Base-by-base conservation (phyloP, 2,113 vertebrate species). In the Salvelinus alpinus region DNA sequence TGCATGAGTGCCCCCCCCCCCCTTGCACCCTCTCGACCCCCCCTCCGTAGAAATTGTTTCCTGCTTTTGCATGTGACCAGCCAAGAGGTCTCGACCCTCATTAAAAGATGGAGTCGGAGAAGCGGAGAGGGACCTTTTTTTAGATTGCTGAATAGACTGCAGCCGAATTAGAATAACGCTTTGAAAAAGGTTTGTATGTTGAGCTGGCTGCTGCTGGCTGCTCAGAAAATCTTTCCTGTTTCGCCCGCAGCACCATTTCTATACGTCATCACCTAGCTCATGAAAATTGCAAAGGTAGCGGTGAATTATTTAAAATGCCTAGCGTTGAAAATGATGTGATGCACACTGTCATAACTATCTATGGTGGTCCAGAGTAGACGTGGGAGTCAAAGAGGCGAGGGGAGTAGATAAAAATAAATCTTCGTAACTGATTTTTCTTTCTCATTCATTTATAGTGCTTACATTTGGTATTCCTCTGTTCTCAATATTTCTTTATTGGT, bases 261-360 rank as follows among this genome's bases (percentile, higher is more conserved):
- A 88, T 92, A 84, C 88, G 88, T 92, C 91, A 92, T 92, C 88
- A 92, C 85, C 88, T 82, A 72, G 70, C 68, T 75, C 88, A 91
- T 94, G 80, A 94, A 93, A 92, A 86, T 87, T 93, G 88, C 88
- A 92, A 76, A 48, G 64, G 66, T 34, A 18, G 51, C 51, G 20
- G 85, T 93, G 85, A 94, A 93, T 93, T 90, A 93, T 93, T 93
- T 78, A 93, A 84, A 72, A 81, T 77, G 70, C 79, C 87, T 88
- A 48, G 73, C 80, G 74, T 90, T 89, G 84, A 88, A 90, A 90
- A 90, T 90, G 54, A 90, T 88, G 87, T 89, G 83, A 89, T 90
- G 81, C 57, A 85, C 14, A 13, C 25, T 27, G 24, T 24, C 24
- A 24, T 24, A 24, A 24, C 24, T 24, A 75, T 20, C 66, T 79